These are phyloP conservation scores for Panagrolaimus sp. DNA, from an alignment of 1,140 invertebrate genomes.

Conservation along the genomic window DNA sequence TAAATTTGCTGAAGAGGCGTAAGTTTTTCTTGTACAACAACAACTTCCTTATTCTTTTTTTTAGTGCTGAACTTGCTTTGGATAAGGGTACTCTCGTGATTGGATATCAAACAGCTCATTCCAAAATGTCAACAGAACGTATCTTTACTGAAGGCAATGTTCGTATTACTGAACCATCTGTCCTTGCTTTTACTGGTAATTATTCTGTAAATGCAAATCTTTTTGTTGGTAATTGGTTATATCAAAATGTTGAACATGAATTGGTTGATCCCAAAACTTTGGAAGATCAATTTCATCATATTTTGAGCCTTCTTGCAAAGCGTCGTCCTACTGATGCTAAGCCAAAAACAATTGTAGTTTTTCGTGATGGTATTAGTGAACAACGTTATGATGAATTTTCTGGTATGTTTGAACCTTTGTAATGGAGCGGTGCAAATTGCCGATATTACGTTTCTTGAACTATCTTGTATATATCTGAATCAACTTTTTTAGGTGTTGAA, in stretches of 20 bases:
- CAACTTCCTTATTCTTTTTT: neutral
- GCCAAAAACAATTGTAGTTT: constrained; percentile 31
- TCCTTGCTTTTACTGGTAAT: neutral
- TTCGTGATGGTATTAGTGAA: constrained; percentile 30
- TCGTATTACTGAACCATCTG: neutral
- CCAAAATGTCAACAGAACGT: no score
- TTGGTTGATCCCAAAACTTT: neutral
- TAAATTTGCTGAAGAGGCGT: neutral
- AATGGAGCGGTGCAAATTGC: no score
- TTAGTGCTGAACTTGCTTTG: neutral
- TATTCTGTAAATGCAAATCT: neutral
- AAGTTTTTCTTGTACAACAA: neutral
- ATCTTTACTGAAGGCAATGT: neutral
- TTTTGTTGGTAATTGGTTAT: neutral
- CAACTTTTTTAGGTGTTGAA: no score
- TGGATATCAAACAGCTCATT: neutral
- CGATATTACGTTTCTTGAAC: no score
- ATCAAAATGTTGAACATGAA: neutral
- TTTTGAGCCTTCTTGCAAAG: neutral
- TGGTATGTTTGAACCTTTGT: no score
- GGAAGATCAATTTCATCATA: neutral
- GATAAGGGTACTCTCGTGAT: neutral
- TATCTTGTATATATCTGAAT: no score
- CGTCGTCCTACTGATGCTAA: constrained; percentile 14
- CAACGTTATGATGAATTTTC: neutral